phyloP scores from a whole-genome alignment of 2,113 vertebrate species.

The Chlorodrepanis virens region DNA sequence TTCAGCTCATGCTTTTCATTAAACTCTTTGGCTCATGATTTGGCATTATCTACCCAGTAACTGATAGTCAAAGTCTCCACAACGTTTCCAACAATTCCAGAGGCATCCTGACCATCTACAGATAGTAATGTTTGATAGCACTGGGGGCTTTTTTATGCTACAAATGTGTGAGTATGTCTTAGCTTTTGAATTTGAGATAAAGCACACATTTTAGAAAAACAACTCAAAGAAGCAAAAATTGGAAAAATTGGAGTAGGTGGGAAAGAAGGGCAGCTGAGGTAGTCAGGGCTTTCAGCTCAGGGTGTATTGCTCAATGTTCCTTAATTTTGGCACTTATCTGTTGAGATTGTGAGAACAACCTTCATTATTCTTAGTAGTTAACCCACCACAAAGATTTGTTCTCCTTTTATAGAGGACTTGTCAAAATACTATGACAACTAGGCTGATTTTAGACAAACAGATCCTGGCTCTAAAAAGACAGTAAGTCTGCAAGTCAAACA shows the following conservation, averaged over 20 bases:
- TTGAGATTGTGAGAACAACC: neutral
- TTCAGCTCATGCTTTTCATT: slow-evolving; percentile 56
- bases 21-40: slow-evolving; percentile 32
- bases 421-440: slow-evolving; percentile 74
- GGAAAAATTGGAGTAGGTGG: neutral
- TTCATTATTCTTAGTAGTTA: slow-evolving; percentile 18
- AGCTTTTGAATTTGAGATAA: neutral
- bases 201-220: neutral
- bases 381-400: slow-evolving; percentile 49
- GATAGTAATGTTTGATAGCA: neutral
- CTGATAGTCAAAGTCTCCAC: neutral
- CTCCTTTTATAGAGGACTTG: slow-evolving; percentile 50
- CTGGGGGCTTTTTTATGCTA: neutral
- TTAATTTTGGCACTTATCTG: neutral
- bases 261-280: neutral
- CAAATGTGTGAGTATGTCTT: neutral
- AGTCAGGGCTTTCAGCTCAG: neutral
- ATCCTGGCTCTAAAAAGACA: slow-evolving; percentile 66
- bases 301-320: neutral
- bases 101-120: neutral
- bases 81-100: neutral
- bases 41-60: neutral
- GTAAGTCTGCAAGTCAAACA: slow-evolving; percentile 68
- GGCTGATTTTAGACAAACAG: slow-evolving; percentile 70
- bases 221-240: neutral